Evolutionary conservation across 2,113 vertebrate genomes (phyloP), one percentile per base, ranked within the genome.

Genomic region (Triplophysa rosa): DNA sequence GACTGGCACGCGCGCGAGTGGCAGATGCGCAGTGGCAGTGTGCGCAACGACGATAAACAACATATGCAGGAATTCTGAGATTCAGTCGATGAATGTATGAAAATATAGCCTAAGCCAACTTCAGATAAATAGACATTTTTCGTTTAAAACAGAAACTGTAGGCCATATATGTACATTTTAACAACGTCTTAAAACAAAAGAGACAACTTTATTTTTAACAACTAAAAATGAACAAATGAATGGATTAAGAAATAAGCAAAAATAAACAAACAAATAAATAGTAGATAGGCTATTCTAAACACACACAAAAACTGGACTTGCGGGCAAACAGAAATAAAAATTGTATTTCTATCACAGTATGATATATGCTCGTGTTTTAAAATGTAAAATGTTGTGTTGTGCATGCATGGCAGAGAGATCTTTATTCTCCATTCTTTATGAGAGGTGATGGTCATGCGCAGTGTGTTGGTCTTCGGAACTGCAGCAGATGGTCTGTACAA

Each of bases 401-500:
- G 12, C 13, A 17, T 29, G 9, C 49, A 56, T 33, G 33, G 5
- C 24, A 69, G 14, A 49, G 17, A n/a, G 26, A 24, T 14, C 2
- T 70, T 17, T 70, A 4, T 70, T 33, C 9, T 26, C 17, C 16
- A 54, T 16, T 58, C 26, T 58, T 14, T n/a, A 24, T 66, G 62
- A 1, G 29, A 40, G n/a, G 33, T 68, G 56, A 47, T 78, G 78
- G 58, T 7, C 61, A 24, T 24, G 62, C n/a, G 14, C 37, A 61
- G 58, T 74, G 33, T 6, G 71, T 14, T 54, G 33, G n/a, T 1
- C 21, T n/a, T 23, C 21, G 2, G 59, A 13, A 6, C 85, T 72
- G 86, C 87, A 89, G 84, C 93, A 93, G 92, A 90, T 92, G 93
- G 86, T 78, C 81, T 17, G 0, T 42, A 92, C 89, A 92, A 91